These are phyloP conservation scores for Ceratina japonica DNA, from an alignment of 1,140 invertebrate species.

Conservation along the genomic window DNA sequence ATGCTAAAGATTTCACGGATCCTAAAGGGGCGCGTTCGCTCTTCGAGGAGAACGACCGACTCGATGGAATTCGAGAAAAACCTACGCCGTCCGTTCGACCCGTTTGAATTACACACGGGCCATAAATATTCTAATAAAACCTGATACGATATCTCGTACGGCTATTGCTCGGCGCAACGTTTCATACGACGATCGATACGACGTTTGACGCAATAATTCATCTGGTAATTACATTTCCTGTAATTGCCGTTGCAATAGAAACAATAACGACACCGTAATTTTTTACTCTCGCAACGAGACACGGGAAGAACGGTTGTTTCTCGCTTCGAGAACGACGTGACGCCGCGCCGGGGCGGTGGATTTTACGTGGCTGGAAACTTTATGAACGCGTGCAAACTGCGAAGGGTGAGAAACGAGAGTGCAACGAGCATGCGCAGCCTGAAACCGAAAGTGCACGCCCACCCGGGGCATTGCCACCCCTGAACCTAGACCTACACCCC, in stretches of 20 bases:
- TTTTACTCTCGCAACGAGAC: not conserved
- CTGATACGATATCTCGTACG: too few relatives aligned
- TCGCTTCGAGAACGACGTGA: slow-evolving; percentile 5
- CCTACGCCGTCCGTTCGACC: too few relatives aligned
- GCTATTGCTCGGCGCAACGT: too few relatives aligned
- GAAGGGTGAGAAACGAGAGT: slow-evolving; percentile 42
- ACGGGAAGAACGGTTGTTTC: not conserved
- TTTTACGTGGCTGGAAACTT: slow-evolving; percentile 56
- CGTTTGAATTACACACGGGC: too few relatives aligned
- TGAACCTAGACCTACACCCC: slow-evolving; percentile 77
- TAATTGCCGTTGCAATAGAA: too few relatives aligned
- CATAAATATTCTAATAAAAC: too few relatives aligned
- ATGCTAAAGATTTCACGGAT: not conserved
- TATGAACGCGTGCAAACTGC: slow-evolving; percentile 47
- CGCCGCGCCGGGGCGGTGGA: slow-evolving; percentile 39
- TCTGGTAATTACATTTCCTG: too few relatives aligned
- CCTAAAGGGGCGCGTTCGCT: slow-evolving; percentile 47
- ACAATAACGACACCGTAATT: too few relatives aligned
- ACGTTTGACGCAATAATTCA: too few relatives aligned
- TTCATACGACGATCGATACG: too few relatives aligned
- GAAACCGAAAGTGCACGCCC: slow-evolving; percentile 78
- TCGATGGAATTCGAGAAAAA: not conserved
- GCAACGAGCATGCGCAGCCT: slow-evolving; percentile 68
- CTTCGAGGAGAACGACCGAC: not conserved
- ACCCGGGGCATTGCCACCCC: slow-evolving; percentile 68